Base-by-base conservation (phyloP, 2,797 vertebrate genomes). In the Schizopygopsis malacanthus region DNA sequence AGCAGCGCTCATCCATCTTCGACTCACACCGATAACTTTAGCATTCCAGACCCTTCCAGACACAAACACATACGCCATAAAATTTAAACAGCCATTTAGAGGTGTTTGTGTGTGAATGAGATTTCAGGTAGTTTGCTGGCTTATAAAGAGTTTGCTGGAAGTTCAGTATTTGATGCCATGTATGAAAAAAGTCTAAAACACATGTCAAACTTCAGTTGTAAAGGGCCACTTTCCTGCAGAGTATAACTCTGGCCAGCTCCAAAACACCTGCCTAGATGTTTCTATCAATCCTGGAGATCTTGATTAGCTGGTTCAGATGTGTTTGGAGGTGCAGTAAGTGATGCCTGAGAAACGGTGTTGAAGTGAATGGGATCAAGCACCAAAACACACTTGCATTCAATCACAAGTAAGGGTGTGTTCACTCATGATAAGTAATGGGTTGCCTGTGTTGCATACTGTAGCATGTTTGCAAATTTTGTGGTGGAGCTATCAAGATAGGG, bases 1-100 rank as follows among this genome's bases (percentile, higher is more conserved):
- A 59, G 52, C 50, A 79, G 45, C 4, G 7, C 33, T 81, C 61
- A 67, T 47, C 43, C 63, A 69, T 81, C 28, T 69, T 81, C 52
- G 63, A 52, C 79, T 69, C 28, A 76, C 73, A 54, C 18, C 6
- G 16, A 54, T 77, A 56, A 56, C 50, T 77, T 77, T 39, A 56
- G 11, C 45, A 81, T 81, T 81, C 12, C 28, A 50, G 28, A 37
- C 7, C 33, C 20, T n/a, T 77, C 72, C 25, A 28, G 25, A 28
- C 63, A 79, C 37, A 70, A 33, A 33, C 10, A 43, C 69, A 72
- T 12, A 73, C 8, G 8, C 4, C 52, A 37, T 20, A 12, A 22
- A 37, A 80, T 11, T 22, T 20, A 22, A 28, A 80, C 25, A 37
- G 18, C 9, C 37, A 20, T 47, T 65, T 79, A 45, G 15, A 28